Evolutionary conservation across 2,888 invertebrate species (phyloP).

Genomic region (Melanostoma scalare): DNA sequence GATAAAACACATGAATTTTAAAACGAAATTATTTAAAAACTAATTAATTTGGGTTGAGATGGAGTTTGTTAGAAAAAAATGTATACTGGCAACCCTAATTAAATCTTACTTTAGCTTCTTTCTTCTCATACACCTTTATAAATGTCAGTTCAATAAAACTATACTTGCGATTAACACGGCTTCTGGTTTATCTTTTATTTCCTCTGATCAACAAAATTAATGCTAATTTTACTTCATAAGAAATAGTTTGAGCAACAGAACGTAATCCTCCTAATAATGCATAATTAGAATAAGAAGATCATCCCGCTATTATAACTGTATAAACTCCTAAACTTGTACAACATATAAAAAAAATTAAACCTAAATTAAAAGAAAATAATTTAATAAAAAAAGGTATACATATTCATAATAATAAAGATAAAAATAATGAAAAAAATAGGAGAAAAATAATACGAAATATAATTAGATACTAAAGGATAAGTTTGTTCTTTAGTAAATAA

Average conservation of each 20-base stretch:
- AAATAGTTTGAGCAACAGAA: conserved; percentile 88
- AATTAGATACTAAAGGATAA: conserved; percentile 85
- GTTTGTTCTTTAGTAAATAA: conserved; percentile 87
- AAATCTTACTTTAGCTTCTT: too few species aligned
- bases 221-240: conserved; percentile 88
- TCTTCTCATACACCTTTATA: too few species aligned
- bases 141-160: too few species aligned
- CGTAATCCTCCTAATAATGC: conserved; percentile 87
- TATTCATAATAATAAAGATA: conserved; percentile 85
- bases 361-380: conserved; percentile 84
- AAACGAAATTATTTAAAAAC: too few species aligned
- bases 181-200: too few species aligned
- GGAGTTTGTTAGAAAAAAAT: too few species aligned
- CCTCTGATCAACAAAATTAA: too few species aligned
- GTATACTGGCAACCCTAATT: too few species aligned
- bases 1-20: too few species aligned
- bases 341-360: conserved; percentile 86
- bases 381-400: conserved; percentile 84
- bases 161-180: too few species aligned
- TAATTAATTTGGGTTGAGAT: too few species aligned
- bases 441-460: conserved; percentile 85
- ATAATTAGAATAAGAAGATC: conserved; percentile 89
- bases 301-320: conserved; percentile 86
- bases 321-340: conserved; percentile 86
- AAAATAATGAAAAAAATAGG: conserved; percentile 85